Percentiles rank a stretch among this genome's conserved stretches.
These are phyloP conservation scores for Corvus hawaiiensis DNA, from an alignment of 2,113 vertebrate genomes.

Conservation along the genomic window DNA sequence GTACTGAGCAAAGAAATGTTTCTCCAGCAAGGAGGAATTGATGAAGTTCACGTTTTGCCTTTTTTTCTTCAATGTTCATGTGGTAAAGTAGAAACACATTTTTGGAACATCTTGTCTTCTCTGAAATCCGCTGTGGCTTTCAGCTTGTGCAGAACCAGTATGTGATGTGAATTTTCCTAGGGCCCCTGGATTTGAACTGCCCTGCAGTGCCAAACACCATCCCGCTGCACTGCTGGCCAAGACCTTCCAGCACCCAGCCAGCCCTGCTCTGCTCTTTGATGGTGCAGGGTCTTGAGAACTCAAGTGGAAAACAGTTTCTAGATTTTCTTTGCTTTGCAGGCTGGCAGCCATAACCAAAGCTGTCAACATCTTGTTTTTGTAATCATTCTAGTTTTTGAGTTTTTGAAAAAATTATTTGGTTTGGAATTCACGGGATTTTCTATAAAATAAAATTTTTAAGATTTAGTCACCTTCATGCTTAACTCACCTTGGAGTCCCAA, in stretches of 20 bases:
- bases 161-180: accelerated
- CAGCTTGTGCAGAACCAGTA: not conserved
- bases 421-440: not conserved
- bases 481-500: not conserved
- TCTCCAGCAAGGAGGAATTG: not conserved
- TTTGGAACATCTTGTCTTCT: not conserved
- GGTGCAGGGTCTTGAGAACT: not conserved
- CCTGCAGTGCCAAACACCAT: not conserved
- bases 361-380: not conserved
- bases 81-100: not conserved
- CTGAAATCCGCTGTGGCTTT: not conserved
- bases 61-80: not conserved
- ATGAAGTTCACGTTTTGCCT: not conserved
- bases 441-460: not conserved
- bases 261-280: not conserved
- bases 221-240: accelerated
- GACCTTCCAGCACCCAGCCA: not conserved
- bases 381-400: not conserved
- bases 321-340: not conserved
- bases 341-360: not conserved
- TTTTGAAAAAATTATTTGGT: not conserved
- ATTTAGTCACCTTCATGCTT: not conserved
- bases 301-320: not conserved
- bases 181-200: not conserved
- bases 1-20: not conserved